phyloP scores from a whole-genome alignment of 2,113 vertebrate genomes.

The Plecotus auritus region DNA sequence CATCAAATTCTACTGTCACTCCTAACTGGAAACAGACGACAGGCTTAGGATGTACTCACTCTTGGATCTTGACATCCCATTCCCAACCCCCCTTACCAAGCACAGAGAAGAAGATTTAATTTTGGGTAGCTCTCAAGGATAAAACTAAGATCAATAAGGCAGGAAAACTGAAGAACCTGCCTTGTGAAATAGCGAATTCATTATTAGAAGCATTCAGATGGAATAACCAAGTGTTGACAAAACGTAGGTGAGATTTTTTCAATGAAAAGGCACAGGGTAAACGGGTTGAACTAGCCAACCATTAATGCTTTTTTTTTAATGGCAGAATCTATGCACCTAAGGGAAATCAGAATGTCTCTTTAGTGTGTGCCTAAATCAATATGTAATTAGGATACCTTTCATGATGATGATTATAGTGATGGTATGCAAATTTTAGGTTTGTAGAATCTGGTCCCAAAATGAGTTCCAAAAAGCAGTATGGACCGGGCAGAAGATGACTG shows the following conservation, averaged over 20 bases:
- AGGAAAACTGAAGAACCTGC: conserved; percentile 3
- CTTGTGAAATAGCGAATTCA: neutral
- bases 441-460: conserved; percentile 4
- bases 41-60: neutral
- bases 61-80: neutral
- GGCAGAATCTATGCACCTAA: neutral
- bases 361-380: neutral
- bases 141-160: neutral
- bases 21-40: neutral
- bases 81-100: neutral
- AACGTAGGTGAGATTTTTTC: neutral
- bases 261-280: neutral
- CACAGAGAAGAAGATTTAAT: neutral
- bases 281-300: neutral
- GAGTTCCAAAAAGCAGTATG: neutral
- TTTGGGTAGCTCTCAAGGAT: neutral
- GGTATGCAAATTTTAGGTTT: neutral
- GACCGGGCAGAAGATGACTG: neutral
- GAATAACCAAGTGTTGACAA: neutral
- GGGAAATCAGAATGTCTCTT: neutral
- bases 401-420: conserved; percentile 12
- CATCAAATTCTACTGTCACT: neutral
- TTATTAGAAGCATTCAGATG: neutral
- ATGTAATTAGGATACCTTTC: conserved; percentile 3
- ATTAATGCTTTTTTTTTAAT: neutral